Conservation (phyloP, 1,140 invertebrate species). For the Ceratina australensis region DNA sequence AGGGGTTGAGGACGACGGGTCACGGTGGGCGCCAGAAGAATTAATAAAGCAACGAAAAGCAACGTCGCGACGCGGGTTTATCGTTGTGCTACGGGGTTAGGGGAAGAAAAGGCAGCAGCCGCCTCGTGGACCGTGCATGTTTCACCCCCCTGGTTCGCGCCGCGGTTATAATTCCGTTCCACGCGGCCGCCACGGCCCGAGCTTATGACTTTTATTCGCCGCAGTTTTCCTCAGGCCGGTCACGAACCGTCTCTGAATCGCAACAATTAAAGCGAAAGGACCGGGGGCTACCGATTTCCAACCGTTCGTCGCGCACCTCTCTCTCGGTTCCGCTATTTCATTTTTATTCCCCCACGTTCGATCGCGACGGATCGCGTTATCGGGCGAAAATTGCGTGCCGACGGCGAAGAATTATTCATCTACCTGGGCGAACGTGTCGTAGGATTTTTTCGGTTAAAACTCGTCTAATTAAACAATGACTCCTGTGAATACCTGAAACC, state of each 20-base stretch:
- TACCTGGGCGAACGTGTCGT: no score
- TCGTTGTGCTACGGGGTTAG: slow-evolving; percentile 16
- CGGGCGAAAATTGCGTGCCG: slow-evolving; percentile 5
- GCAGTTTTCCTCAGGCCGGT: slow-evolving; percentile 59
- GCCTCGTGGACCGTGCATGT: not conserved
- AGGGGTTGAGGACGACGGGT: not conserved
- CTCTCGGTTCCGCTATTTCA: not conserved
- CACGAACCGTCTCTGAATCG: slow-evolving; percentile 69
- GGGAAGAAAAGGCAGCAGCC: slow-evolving; percentile 18
- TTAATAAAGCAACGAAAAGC: slow-evolving; percentile 47
- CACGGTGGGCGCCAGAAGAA: slow-evolving; percentile 6
- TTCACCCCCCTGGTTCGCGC: not conserved
- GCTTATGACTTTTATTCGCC: slow-evolving; percentile 64
- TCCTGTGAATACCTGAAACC: not conserved
- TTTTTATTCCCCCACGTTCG: no score
- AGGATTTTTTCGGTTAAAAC: not conserved
- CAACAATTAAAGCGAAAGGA: slow-evolving; percentile 71
- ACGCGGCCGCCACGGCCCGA: not conserved
- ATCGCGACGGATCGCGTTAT: not conserved
- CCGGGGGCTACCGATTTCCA: not conserved
- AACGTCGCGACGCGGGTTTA: slow-evolving; percentile 26
- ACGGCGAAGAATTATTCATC: not conserved
- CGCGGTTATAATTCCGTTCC: slow-evolving; percentile 38
- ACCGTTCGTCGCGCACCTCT: not conserved
- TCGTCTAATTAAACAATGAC: not conserved